phyloP scores from a whole-genome alignment of 2,113 vertebrate genomes.

The Patagioenas fasciata region DNA sequence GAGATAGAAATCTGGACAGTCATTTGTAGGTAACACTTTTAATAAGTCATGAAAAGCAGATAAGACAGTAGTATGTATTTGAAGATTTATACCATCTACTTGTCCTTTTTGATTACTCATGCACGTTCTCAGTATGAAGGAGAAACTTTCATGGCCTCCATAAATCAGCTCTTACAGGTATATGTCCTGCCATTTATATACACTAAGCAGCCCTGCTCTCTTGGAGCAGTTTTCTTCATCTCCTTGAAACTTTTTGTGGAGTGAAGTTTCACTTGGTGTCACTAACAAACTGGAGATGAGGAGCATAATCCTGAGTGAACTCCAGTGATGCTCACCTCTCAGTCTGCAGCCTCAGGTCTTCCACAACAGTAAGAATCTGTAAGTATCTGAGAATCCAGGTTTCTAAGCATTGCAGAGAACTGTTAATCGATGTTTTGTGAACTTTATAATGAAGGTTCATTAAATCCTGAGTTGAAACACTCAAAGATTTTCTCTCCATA shows the following conservation, averaged over 20 bases:
- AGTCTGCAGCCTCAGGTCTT: neutral
- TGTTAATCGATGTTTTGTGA: neutral
- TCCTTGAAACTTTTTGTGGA: neutral
- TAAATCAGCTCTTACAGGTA: neutral
- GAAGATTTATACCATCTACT: neutral
- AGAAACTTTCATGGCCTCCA: neutral
- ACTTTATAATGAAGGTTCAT: accelerated
- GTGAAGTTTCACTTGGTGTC: neutral
- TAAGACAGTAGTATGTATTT: neutral
- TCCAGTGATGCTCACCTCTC: neutral
- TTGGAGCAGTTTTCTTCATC: neutral
- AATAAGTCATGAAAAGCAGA: neutral
- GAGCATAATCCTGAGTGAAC: neutral
- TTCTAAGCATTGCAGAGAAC: neutral
- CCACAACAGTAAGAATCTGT: too few species aligned
- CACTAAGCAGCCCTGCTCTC: neutral
- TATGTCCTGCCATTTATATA: neutral
- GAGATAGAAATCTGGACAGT: neutral
- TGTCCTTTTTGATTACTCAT: neutral
- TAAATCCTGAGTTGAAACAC: neutral
- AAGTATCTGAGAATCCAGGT: neutral
- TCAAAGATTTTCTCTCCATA: neutral
- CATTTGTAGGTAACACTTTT: neutral
- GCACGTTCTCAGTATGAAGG: neutral
- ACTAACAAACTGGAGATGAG: neutral